Evolutionary conservation across 1,140 invertebrate species (phyloP).

Genomic region (Oedothorax gibbosus): DNA sequence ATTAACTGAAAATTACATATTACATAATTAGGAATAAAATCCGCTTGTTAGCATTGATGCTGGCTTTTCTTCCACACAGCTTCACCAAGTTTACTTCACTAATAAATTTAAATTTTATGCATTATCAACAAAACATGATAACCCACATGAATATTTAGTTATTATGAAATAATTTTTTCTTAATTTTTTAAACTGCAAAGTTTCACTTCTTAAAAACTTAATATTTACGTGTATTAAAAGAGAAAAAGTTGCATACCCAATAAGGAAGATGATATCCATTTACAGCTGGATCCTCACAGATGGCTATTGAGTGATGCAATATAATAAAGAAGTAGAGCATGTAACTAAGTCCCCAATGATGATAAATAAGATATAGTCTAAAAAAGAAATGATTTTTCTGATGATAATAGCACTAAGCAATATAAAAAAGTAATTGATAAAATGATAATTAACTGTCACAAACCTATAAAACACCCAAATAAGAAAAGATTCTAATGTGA

Average conservation of each 20-base stretch:
- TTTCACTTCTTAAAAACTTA: not conserved
- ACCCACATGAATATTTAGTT: conserved; percentile 31
- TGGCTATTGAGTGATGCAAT: conserved; percentile 68
- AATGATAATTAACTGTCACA: not conserved
- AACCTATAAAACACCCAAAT: not conserved
- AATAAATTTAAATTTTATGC: too few relatives aligned
- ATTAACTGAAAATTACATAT: too few relatives aligned
- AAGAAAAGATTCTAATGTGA: not conserved
- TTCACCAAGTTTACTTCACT: too few relatives aligned
- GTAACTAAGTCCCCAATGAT: conserved; percentile 64
- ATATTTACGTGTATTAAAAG: too few relatives aligned
- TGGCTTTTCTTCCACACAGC: too few relatives aligned
- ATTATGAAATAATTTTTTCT: conserved; percentile 12
- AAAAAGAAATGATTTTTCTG: not conserved
- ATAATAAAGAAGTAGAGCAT: conserved; percentile 68
- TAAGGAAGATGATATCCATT: conserved; percentile 66
- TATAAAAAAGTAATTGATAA: not conserved
- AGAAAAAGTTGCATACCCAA: conserved; percentile 66
- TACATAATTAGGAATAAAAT: too few relatives aligned
- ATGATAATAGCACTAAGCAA: not conserved
- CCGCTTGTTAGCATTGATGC: too few relatives aligned
- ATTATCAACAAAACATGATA: not conserved
- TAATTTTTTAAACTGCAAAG: conserved; percentile 6
- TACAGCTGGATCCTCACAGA: conserved; percentile 70
- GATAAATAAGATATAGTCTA: conserved; percentile 65